Evolutionary conservation across 2,113 vertebrate genomes (phyloP), one percentile per base, ranked within the genome.

Genomic region (Sebastes fasciatus): DNA sequence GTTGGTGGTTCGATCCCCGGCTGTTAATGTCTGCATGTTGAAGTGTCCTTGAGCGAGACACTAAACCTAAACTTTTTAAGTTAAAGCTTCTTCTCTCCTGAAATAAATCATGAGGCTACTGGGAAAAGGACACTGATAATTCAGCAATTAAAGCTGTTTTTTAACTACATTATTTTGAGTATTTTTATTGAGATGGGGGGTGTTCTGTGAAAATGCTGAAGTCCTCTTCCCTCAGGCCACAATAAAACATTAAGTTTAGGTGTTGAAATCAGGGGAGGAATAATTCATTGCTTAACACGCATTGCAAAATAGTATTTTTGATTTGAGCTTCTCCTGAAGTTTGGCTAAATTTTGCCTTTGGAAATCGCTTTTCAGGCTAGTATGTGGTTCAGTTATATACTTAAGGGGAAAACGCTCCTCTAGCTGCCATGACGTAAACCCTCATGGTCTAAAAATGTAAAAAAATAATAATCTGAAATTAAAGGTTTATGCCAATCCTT

Each of bases 401-500:
- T 10, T 51, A 34, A 57, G 48, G 40, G 34, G 46, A 69, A 69
- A 70, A 21, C 5, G 11, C 62, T 79, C 43, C 23, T 45, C 14
- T 13, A 40, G 23, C 11, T 16, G 43, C 26, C n/a, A 66, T 57
- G 63, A 82, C 16, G 26, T 40, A 70, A 82, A 64, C 48, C 7
- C n/a, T 62, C 12, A 9, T 5, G 40, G 60, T 79, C 74, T 79
- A 76, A 86, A 87, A 85, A 74, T 48, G 8, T 26, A 79, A 51
- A 34, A 49, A 49, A 46, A 5, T 58, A 43, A 23, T 68, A 13
- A 80, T 67, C 58, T 46, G 34, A 79, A 74, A 73, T 63, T 21
- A 68, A 83, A 86, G 54, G 60, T 75, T 85, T 26, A 52, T 66
- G 69, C 60, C 57, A 84, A 65, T 34, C 58, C 40, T 65, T 74